Evolutionary conservation across 2,888 invertebrate species (phyloP), one percentile per base, ranked within the genome.

Genomic region (Callyntrura sp.): DNA sequence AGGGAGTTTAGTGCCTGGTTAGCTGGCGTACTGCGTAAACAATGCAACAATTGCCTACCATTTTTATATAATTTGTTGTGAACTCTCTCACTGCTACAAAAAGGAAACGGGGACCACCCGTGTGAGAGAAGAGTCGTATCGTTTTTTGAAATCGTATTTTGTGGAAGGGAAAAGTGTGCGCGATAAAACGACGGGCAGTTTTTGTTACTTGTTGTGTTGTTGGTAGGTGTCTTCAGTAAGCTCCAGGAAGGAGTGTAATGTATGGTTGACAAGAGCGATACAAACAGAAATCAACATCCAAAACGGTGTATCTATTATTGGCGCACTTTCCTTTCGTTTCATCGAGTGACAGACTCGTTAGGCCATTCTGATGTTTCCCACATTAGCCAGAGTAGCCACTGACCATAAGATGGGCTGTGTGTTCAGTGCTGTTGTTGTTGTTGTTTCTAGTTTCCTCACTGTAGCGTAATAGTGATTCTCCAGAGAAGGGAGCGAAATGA

Each of bases 251-350:
- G 14, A 51, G 9, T 45, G 60, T 84, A 88, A 88, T 88, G 88
- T 84, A 88, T 84, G 62, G 83, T 79, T 88, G 88, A 83, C 88
- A 84, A 84, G 84, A 76, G 60, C 43, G 79, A 88, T 82, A 83
- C 82, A 78, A 88, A 84, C 88, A 88, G 76, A 45, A 82, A 88
- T 88, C 84, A 88, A 88, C 88, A 83, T 83, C 83, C 62, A 76
- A 55, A 82, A 81, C 73, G 60, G 81, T 88, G 82, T 81, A 81
- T 57, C 78, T 57, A 43, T 73, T 60, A 57, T 60, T 57, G 12
- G 17, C 57, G 45, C 70, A 51, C 76, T 76, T 76, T 35, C 76
- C 51, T 43, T 82, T 55, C 57, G 20, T 73, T 57, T 60, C 60
- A 60, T 25, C n/a, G 48, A 23, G 45, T 85, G 68, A 84, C 68